Conservation (phyloP, 2,797 vertebrate genomes). For the Neosilurus mollespiculum region DNA sequence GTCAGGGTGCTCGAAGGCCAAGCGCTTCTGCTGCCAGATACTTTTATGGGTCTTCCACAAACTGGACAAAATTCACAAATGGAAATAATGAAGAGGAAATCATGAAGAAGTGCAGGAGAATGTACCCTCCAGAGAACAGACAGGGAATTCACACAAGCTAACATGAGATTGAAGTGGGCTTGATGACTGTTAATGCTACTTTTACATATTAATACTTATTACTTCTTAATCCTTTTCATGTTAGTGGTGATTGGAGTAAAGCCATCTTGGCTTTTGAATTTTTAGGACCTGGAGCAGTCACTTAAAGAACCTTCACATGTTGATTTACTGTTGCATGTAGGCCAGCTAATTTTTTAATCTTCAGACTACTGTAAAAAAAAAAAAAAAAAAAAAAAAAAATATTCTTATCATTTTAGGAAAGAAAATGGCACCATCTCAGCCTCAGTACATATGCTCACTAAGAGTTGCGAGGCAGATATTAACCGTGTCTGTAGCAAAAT, state of each 20-base stretch:
- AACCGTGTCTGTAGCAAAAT: slow-evolving; percentile 54
- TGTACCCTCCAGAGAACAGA: not conserved
- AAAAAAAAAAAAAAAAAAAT: slow-evolving; percentile 9
- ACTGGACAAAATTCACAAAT: slow-evolving; percentile 72
- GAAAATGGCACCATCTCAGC: slow-evolving; percentile 46
- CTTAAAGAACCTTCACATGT: slow-evolving; percentile 32
- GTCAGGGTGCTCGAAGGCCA: slow-evolving; percentile 56
- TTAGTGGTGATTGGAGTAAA: not conserved
- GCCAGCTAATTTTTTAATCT: slow-evolving; percentile 22
- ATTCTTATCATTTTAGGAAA: slow-evolving; percentile 32
- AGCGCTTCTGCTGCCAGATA: slow-evolving; percentile 69
- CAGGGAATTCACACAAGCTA: slow-evolving; percentile 15
- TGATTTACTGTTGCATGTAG: not conserved
- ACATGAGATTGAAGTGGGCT: slow-evolving; percentile 5
- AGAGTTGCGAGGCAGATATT: slow-evolving; percentile 35
- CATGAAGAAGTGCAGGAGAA: no score
- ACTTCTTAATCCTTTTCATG: not conserved
- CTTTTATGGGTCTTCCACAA: slow-evolving; percentile 63
- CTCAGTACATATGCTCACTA: slow-evolving; percentile 33
- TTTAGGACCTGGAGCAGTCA: slow-evolving; percentile 23
- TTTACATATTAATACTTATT: not conserved
- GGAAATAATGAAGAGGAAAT: slow-evolving; percentile 67
- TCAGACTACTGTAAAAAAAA: slow-evolving; percentile 23
- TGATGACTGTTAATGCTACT: not conserved
- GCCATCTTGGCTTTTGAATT: not conserved